Percentiles rank a stretch among this genome's conserved stretches.
These are phyloP conservation scores for Phyllotreta cruciferae DNA, from an alignment of 2,888 invertebrate species.

Conservation along the genomic window DNA sequence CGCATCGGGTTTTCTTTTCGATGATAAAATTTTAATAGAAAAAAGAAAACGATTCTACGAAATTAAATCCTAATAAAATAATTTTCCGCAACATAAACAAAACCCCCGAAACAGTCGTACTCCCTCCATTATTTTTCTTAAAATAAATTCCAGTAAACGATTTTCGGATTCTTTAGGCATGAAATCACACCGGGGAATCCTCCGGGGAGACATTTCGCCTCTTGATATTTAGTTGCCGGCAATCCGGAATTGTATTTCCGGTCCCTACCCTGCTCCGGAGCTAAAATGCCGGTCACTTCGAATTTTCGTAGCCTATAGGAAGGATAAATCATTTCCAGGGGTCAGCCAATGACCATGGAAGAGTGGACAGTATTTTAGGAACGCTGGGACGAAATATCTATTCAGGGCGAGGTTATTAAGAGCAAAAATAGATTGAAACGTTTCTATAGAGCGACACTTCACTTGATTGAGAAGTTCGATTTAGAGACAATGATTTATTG, in stretches of 20 bases:
- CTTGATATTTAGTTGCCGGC: slow-evolving; percentile 48
- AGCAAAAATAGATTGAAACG: slow-evolving; percentile 24
- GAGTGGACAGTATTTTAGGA: slow-evolving; percentile 30
- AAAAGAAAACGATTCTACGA: too few species aligned
- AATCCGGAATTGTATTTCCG: slow-evolving; percentile 40
- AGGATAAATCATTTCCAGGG: slow-evolving; percentile 30
- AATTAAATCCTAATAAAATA: slow-evolving; percentile 11
- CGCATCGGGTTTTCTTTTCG: too few species aligned
- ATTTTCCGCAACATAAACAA: slow-evolving; percentile 17
- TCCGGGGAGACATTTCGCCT: slow-evolving; percentile 48
- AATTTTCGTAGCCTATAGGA: slow-evolving; percentile 32
- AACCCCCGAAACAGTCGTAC: slow-evolving; percentile 18
- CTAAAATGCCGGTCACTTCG: slow-evolving; percentile 41
- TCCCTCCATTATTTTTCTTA: slow-evolving; percentile 25
- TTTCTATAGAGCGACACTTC: too few species aligned
- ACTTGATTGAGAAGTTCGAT: too few species aligned
- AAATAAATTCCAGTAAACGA: slow-evolving; percentile 33
- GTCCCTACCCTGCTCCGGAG: slow-evolving; percentile 37
- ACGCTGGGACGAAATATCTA: slow-evolving; percentile 14
- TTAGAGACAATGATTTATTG: too few species aligned
- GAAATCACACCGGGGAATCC: slow-evolving; percentile 46
- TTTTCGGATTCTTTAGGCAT: slow-evolving; percentile 40
- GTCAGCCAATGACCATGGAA: slow-evolving; percentile 32
- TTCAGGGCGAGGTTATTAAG: slow-evolving; percentile 14
- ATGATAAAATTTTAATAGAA: too few species aligned